Percentiles rank a stretch among this genome's conserved stretches.
Conservation (phyloP, 1,140 invertebrate species). For the Telenomus remus region DNA sequence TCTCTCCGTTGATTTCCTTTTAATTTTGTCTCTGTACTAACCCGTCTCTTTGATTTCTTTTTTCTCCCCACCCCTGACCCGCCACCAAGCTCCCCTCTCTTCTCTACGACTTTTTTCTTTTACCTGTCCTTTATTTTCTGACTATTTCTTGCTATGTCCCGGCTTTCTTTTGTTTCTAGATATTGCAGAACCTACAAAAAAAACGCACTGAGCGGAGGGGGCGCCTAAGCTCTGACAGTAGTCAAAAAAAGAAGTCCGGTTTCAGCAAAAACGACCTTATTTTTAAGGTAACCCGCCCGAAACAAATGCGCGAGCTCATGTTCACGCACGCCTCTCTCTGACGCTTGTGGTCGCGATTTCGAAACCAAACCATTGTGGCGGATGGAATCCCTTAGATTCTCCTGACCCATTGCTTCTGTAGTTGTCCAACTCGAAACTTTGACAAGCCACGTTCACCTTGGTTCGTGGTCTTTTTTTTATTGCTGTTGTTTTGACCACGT, state of each 20-base stretch:
- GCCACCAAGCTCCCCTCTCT: slow-evolving; percentile 39
- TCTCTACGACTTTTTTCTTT: slow-evolving; percentile 63
- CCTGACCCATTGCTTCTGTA: not conserved
- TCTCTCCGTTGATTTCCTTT: slow-evolving; percentile 57
- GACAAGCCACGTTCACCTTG: too few species aligned
- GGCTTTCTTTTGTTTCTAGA: slow-evolving; percentile 92
- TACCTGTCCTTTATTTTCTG: slow-evolving; percentile 71
- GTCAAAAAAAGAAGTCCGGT: slow-evolving; percentile 90
- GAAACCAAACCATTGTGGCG: slow-evolving; percentile 57
- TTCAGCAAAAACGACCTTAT: slow-evolving; percentile 96
- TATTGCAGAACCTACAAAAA: slow-evolving; percentile 98
- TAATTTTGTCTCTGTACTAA: slow-evolving; percentile 49
- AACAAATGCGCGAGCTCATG: slow-evolving; percentile 70
- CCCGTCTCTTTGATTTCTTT: slow-evolving; percentile 20
- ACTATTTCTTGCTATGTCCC: slow-evolving; percentile 77
- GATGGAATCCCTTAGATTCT: slow-evolving; percentile 43
- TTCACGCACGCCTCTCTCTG: slow-evolving; percentile 60
- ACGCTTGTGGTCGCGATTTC: slow-evolving; percentile 56
- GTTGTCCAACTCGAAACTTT: not conserved
- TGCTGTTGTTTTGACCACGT: slow-evolving; percentile 7
- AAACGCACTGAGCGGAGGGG: slow-evolving; percentile 95
- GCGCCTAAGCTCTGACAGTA: slow-evolving; percentile 90
- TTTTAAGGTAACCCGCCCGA: slow-evolving; percentile 91
- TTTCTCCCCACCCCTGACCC: slow-evolving; percentile 25
- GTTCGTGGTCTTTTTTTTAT: slow-evolving; percentile 1